Percentiles rank a stretch among this genome's conserved stretches.
These are phyloP conservation scores for Blastomussa wellsi DNA, from an alignment of 92 coral and sea anemone species.

Conservation along the genomic window DNA sequence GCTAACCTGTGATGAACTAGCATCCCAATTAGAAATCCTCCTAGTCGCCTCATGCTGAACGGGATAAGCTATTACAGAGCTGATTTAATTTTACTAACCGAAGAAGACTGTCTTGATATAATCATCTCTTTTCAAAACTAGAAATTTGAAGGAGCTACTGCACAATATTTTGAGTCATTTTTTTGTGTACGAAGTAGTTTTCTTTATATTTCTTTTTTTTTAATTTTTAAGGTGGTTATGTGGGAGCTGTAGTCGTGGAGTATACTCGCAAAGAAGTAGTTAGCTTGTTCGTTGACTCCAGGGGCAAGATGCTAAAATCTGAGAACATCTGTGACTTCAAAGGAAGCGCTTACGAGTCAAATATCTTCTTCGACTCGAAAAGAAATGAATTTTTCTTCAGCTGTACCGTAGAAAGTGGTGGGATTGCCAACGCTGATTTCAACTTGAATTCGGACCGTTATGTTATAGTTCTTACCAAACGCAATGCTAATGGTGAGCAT, in stretches of 20 bases:
- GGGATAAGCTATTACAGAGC: too few relatives aligned
- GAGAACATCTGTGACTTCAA: conserved; percentile 60
- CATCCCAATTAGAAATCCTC: too few relatives aligned
- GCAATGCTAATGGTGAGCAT: conserved; percentile 71
- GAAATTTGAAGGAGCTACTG: too few relatives aligned
- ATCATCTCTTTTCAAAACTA: too few relatives aligned
- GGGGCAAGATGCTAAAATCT: conserved; percentile 38
- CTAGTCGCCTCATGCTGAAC: too few relatives aligned
- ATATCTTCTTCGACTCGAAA: conserved; percentile 82
- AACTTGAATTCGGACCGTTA: conserved; percentile 48
- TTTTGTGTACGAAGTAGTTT: background rate
- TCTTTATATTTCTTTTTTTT: background rate
- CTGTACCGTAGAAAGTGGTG: conserved; percentile 68
- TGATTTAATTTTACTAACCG: too few relatives aligned
- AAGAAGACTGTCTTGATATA: too few relatives aligned
- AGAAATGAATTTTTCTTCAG: conserved; percentile 76
- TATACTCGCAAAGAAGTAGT: conserved; percentile 63
- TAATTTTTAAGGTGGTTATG: conserved; percentile 93
- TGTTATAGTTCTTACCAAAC: conserved; percentile 71
- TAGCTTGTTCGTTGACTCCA: conserved; percentile 47
- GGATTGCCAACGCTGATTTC: conserved; percentile 41
- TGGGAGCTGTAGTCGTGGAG: conserved; percentile 58
- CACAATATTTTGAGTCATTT: too few relatives aligned
- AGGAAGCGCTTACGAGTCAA: conserved; percentile 76
- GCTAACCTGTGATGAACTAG: too few relatives aligned